Evolutionary conservation across 2,888 invertebrate species (phyloP), one percentile per base, ranked within the genome.

Genomic region (Pemphredon lugubris): DNA sequence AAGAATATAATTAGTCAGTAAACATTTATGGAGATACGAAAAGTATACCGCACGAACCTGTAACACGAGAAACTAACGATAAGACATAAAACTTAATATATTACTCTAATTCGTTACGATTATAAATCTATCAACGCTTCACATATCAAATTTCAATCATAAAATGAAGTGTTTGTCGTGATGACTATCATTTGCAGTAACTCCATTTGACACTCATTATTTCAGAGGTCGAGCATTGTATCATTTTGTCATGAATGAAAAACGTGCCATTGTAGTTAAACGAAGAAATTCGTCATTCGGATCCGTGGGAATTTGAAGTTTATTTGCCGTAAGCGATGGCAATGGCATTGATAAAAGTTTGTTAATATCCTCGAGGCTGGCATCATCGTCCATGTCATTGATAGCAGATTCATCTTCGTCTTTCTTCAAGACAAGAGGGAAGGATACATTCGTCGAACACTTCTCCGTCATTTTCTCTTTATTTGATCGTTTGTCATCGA

Each of bases 41-140:
- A 85, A 86, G 58, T 87, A 87, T 0, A 86, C 85, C 5, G 83
- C 69, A 53, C 87, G 84, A 37, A 87, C 87, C 87, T 87, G 13
- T 13, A 63, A 67, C 14, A 20, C 0, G 51, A 54, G 14, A 55
- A 34, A 44, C 18, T 47, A 21, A 18, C 14, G 50, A 16, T 26
- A 30, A 57, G 55, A 26, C 50, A 1, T 16, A 16, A 4, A 45
- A n/a, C n/a, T 45, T 40, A 13, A 39, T 14, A 39, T 14, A 7
- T 53, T 13, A 23, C 23, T 20, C 2, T 23, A 16, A 20, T 42
- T 16, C 1, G 18, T 2, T 18, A 7, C 4, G 18, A 18, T 34
- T 20, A 51, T 32, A n/a, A 32, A 47, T 21, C 2, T 47, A 23
- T 45, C 13, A 45, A 23, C 2, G 26, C 7, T 26, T 26, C 2